Percentiles rank a stretch among this genome's conserved stretches.
These are phyloP conservation scores for Anthopleura sola DNA, from an alignment of 64 coral and sea anemone genomes.

Conservation along the genomic window DNA sequence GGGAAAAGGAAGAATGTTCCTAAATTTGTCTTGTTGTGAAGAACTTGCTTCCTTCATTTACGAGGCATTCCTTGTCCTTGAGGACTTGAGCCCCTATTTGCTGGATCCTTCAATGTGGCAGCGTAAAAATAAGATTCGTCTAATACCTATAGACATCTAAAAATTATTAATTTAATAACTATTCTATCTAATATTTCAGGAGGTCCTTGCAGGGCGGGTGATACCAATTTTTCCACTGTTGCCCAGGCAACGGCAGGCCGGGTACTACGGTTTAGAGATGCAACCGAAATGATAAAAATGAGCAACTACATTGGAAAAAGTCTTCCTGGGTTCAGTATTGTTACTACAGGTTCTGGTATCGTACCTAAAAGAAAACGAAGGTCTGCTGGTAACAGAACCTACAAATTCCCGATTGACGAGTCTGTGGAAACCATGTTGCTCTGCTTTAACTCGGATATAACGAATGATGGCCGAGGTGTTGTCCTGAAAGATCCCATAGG, in stretches of 20 bases:
- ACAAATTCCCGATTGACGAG: constrained; percentile 45
- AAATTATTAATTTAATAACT: no score
- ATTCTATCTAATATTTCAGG: not conserved
- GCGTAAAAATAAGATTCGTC: no score
- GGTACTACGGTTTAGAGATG: constrained; percentile 27
- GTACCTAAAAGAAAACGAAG: constrained; percentile 37
- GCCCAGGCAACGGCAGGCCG: constrained; percentile 59
- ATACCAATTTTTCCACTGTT: constrained; percentile 33
- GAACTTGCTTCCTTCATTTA: no score
- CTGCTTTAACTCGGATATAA: not conserved
- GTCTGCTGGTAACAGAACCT: not conserved
- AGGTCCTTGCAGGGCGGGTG: not conserved
- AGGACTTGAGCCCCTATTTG: no score
- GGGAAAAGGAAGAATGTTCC: no score
- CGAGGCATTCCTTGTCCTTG: no score
- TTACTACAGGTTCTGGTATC: constrained; percentile 31
- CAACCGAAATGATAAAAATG: constrained; percentile 42
- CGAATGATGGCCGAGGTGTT: not conserved
- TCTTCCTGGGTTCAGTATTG: constrained; percentile 52
- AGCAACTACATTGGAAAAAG: constrained; percentile 37
- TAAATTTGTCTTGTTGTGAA: no score
- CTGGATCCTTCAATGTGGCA: no score
- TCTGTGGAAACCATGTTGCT: constrained; percentile 43
- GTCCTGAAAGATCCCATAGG: not conserved
- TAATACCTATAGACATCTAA: no score